Base-by-base conservation (phyloP, 2,113 vertebrate genomes). In the Fregata magnificens region DNA sequence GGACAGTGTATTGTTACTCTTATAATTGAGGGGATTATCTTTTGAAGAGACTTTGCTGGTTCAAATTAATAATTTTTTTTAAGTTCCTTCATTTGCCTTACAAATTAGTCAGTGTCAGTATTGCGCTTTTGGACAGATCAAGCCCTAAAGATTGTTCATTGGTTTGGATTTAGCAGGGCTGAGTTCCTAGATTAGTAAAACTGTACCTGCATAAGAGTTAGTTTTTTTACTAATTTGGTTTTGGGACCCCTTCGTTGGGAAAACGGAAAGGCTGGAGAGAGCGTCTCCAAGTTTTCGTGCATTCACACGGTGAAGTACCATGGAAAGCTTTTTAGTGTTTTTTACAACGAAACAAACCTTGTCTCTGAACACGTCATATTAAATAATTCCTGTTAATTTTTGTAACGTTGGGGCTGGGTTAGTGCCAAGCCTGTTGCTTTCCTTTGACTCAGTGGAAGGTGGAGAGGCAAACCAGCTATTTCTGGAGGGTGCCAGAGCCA, bases 401-500 rank as follows among this genome's bases (percentile, higher is more conserved):
- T 56, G 13, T 80, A 2, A 44, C 81, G 29, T 2, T 13, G 12
- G 10, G 28, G 36, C 55, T 59, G 32, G 4, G 5, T 82, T 49
- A 67, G 20, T 66, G 31, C 71, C 62, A 62, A 45, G 80, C 80
- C 56, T 84, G 52, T 94, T 93, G 66, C 49, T 73, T 22, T 32
- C 25, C 14, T 59, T 16, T 45, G 58, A 29, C 53, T 74, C 47
- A 4, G n/a, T 15, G 44, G 61, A 65, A 91, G 83, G 70, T 65
- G 19, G 31, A 66, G 45, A 72, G 45, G n/a, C 71, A 42, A 87
- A 82, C 7, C 22, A 65, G 49, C 74, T 73, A 0, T 56, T 88
- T 62, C 79, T 58, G 63, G 58, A 70, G 90, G 32, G 16, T 86
- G 59, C 85, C 82, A 81, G 76, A 92, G 55, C 88, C 88, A 86